Base-by-base conservation (phyloP, 2,888 invertebrate genomes). In the Harpalus rufipes region DNA sequence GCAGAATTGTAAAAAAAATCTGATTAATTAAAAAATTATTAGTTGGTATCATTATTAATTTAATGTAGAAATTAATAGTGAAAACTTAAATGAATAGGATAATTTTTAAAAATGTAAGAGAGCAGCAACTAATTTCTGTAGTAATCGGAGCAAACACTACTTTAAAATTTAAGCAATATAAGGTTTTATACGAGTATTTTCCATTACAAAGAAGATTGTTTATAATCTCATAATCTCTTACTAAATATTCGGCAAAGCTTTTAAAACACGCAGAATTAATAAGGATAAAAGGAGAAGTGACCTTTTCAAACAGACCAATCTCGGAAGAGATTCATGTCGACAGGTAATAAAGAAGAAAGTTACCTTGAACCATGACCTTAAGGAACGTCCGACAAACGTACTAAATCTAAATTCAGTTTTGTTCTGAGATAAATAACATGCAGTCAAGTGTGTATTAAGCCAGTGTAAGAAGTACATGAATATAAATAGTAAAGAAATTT, bases 331-430 rank as follows among this genome's bases (percentile, higher is more conserved):
- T 32, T 32, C 68, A 68, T 68, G 68, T n/a, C 39, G 14, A n/a
- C 14, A 68, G 68, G 68, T 68, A 68, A 68, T 68, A 68, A 68
- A 68, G 14, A 39, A 68, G 10, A 32, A 14, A 68, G 32, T 68
- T 68, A 39, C 39, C 68, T 32, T 68, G 68, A 68, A n/a, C 68
- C 14, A 32, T 68, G 14, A 68, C 68, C 68, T 68, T 68, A 32
- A 12, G 6, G 0, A 14, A 51, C 0, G 4, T 51, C 10, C 44
- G 8, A 51, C 8, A 12, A 10, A 51, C 5, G 10, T 51, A 3
- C 10, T 51, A 51, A 44, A 44, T 10, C 44, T 10, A 44, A 10
- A 8, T 51, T 10, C 8, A 51, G 2, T 51, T 51, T 51, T 51
- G 1, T 51, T 12, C 12, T 51, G 10, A 51, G 0, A 32, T 5